These are phyloP conservation scores for Doris montereyensis DNA, from an alignment of 2,888 invertebrate species.

Conservation along the genomic window DNA sequence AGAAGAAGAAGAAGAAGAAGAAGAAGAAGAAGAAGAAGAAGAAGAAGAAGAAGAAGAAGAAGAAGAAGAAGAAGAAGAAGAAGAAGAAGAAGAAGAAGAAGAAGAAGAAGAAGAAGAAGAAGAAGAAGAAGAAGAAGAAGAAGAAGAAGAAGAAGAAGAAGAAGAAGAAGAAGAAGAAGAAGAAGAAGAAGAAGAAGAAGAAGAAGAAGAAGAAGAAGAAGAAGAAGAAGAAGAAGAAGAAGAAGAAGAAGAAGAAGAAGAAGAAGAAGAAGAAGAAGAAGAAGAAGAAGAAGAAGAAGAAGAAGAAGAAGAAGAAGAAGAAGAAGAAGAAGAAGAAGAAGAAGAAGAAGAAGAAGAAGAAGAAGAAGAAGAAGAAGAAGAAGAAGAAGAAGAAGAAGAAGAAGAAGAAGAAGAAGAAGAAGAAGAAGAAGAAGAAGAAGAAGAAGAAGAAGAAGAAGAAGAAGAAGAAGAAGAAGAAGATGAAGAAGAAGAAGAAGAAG, in stretches of 20 bases:
- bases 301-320: too few relatives aligned
- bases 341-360: too few relatives aligned
- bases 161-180: background rate
- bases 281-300: too few relatives aligned
- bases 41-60: background rate
- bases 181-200: background rate
- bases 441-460: background rate
- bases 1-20: conserved; percentile 3
- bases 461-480: background rate
- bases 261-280: too few relatives aligned
- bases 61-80: background rate
- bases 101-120: conserved; percentile 3
- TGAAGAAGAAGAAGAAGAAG: background rate
- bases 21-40: background rate
- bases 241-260: background rate
- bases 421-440: background rate
- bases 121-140: background rate
- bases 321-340: too few relatives aligned
- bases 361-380: too few relatives aligned
- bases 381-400: too few relatives aligned
- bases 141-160: background rate
- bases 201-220: background rate
- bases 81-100: conserved; percentile 5
- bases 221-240: background rate
- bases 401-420: too few relatives aligned